A percentile compares a stretch with the other conserved stretches of the same genome.
These are phyloP conservation scores for Alouatta palliata DNA, from an alignment of 2,113 vertebrate species.

Conservation along the genomic window DNA sequence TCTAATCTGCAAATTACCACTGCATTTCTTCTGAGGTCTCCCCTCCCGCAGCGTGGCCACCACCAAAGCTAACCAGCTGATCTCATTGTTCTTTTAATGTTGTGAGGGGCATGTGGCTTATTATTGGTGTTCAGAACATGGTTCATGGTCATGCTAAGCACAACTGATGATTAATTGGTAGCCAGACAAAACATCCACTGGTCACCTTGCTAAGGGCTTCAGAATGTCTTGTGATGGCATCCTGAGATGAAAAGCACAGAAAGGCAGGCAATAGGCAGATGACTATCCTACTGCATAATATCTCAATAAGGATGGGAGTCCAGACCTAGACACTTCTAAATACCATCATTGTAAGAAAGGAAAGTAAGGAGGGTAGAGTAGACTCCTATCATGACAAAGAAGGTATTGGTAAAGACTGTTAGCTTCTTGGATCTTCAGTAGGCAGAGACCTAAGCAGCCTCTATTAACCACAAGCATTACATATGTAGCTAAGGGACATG, in stretches of 20 bases:
- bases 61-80: not conserved
- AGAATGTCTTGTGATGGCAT: not conserved
- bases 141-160: not conserved
- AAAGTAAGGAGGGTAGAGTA: not conserved
- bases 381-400: not conserved
- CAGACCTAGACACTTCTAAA: not conserved
- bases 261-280: not conserved
- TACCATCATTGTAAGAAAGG: not conserved
- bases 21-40: not conserved
- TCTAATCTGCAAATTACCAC: not conserved
- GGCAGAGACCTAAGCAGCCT: not conserved
- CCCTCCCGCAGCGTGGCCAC: accelerated
- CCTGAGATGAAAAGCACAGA: not conserved
- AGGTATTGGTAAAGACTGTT: not conserved
- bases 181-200: not conserved
- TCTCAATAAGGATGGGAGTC: not conserved
- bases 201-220: not conserved
- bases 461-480: not conserved
- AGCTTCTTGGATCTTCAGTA: not conserved
- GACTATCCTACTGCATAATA: not conserved
- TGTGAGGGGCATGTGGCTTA: not conserved
- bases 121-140: not conserved
- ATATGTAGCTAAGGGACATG: not conserved
- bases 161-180: not conserved
- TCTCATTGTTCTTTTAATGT: not conserved